Conservation (phyloP, 2,888 invertebrate genomes). For the Gandaritis pyraliata region DNA sequence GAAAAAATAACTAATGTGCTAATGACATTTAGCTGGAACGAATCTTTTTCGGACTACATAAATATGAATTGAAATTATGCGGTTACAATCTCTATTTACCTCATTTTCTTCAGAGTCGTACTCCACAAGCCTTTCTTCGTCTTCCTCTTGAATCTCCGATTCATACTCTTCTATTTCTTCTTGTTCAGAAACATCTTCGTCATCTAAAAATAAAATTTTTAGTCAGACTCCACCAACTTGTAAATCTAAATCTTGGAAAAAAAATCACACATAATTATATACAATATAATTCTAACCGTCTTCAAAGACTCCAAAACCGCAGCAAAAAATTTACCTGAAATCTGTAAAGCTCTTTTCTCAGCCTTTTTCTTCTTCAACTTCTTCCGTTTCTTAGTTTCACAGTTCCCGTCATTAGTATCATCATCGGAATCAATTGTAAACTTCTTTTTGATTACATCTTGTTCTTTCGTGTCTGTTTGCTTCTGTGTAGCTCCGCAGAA, state of each 20-base stretch:
- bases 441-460: slow-evolving; percentile 59
- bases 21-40: too few species aligned
- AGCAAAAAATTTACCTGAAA: slow-evolving; percentile 80
- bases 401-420: slow-evolving; percentile 50
- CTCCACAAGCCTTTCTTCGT: slow-evolving; percentile 81
- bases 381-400: slow-evolving; percentile 59
- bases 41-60: too few species aligned
- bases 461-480: slow-evolving; percentile 29
- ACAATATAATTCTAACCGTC: too few species aligned
- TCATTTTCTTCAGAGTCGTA: slow-evolving; percentile 96
- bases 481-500: slow-evolving; percentile 49
- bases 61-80: too few species aligned
- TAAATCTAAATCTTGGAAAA: too few species aligned
- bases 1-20: too few species aligned
- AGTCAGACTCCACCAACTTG: background rate
- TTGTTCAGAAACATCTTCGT: slow-evolving; percentile 65
- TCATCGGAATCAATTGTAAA: slow-evolving; percentile 77
- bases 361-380: slow-evolving; percentile 66
- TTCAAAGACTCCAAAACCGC: too few species aligned
- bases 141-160: slow-evolving; percentile 61
- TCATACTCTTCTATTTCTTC: slow-evolving; percentile 66
- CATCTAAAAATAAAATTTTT: slow-evolving; percentile 49
- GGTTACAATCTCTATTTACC: slow-evolving; percentile 59
- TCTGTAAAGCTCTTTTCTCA: slow-evolving; percentile 68
- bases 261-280: too few species aligned